Conservation (phyloP, 2,888 invertebrate genomes). For the Epistrophe grossulariae region DNA sequence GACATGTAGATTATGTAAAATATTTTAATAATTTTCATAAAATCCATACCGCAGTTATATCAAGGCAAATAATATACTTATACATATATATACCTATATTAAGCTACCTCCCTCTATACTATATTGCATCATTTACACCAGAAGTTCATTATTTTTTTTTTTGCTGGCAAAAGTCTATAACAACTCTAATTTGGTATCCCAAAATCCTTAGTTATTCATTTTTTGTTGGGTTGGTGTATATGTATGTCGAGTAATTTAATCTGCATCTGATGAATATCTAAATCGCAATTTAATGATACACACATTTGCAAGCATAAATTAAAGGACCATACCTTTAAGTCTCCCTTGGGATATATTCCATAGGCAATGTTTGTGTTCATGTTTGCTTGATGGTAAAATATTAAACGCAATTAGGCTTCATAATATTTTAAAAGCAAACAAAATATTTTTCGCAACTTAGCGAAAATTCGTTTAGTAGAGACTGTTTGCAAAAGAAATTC, state of each 20-base stretch:
- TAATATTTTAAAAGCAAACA: slow-evolving; percentile 32
- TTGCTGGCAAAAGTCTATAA: slow-evolving; percentile 21
- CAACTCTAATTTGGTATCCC: slow-evolving; percentile 48
- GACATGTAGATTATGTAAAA: slow-evolving; percentile 21
- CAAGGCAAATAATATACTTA: no score
- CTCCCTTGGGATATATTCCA: not conserved
- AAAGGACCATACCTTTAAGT: slow-evolving; percentile 23
- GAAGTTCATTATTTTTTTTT: not conserved
- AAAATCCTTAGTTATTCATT: slow-evolving; percentile 45
- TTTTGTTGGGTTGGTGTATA: not conserved
- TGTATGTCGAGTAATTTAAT: slow-evolving; percentile 57
- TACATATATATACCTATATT: no score
- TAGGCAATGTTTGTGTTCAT: not conserved
- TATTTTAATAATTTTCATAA: slow-evolving; percentile 36
- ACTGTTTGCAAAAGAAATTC: not conserved
- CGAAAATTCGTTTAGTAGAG: slow-evolving; percentile 9
- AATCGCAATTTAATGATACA: slow-evolving; percentile 63
- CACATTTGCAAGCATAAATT: slow-evolving; percentile 41
- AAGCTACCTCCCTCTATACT: not conserved
- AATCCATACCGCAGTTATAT: slow-evolving; percentile 4
- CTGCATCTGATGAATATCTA: slow-evolving; percentile 70
- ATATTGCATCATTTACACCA: not conserved
- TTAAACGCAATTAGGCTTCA: slow-evolving; percentile 36
- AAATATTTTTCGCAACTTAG: slow-evolving; percentile 27
- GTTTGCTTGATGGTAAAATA: not conserved